A percentile compares a stretch with the other conserved stretches of the same genome.
Conservation (phyloP, 2,797 vertebrate species). For the Oceanodroma leucorhoa region DNA sequence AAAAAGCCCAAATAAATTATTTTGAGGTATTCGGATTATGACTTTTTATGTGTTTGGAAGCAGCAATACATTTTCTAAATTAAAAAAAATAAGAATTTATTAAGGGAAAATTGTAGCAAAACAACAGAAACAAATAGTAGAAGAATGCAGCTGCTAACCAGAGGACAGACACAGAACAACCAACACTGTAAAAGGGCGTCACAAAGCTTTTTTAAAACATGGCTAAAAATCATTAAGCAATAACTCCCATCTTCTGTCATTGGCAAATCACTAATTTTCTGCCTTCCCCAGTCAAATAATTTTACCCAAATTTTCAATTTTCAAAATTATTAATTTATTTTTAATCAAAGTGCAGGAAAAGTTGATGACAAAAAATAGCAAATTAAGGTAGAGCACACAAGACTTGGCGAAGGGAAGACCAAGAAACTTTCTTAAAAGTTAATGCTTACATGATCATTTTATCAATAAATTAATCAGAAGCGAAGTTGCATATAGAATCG, state of each 20-base stretch:
- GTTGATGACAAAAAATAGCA: rapidly evolving
- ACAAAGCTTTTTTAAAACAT: not conserved
- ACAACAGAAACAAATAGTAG: not conserved
- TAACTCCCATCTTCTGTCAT: not conserved
- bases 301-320: not conserved
- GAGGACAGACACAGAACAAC: not conserved
- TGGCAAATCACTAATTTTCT: not conserved
- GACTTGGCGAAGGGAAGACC: rapidly evolving
- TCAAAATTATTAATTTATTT: not conserved
- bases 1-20: not conserved
- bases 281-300: not conserved
- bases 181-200: not conserved
- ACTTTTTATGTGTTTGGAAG: not conserved
- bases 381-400: not conserved
- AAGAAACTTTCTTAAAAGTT: not conserved
- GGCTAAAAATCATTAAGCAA: not conserved
- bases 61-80: not conserved
- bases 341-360: not conserved
- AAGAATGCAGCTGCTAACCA: not conserved
- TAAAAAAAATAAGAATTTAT: too few species aligned
- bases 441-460: not conserved
- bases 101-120: not conserved
- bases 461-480: not conserved
- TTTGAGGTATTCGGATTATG: not conserved
- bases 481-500: rapidly evolving